Evolutionary conservation across 1,140 invertebrate genomes (phyloP).

Genomic region (Macrobrachium rosenbergii): DNA sequence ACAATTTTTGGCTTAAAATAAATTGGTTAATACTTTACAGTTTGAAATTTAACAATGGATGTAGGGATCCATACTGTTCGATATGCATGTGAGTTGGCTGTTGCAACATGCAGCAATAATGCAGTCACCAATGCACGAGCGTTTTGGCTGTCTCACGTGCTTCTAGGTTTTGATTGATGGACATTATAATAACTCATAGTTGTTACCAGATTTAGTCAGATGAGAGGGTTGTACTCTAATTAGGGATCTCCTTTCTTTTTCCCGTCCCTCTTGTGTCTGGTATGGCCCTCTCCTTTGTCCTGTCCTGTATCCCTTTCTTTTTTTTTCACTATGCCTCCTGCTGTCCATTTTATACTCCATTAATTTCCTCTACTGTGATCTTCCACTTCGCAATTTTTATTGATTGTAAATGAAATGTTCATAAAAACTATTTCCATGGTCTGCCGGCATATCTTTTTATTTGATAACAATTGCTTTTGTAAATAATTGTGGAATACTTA

Average conservation of each 20-base stretch:
- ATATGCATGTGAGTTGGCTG: constrained; percentile 48
- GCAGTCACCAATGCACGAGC: constrained; percentile 33
- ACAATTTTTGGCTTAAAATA: constrained; percentile 41
- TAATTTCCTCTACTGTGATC: constrained; percentile 1
- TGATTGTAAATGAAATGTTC: constrained; percentile 1
- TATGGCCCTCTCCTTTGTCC: constrained; percentile 25
- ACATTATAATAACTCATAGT: neutral
- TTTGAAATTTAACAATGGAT: constrained; percentile 55
- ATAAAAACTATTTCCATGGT: constrained; percentile 19
- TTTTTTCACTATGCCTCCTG: neutral
- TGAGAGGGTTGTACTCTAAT: constrained; percentile 29
- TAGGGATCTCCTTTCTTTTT: constrained; percentile 60
- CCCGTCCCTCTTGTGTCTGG: constrained; percentile 45
- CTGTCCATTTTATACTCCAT: neutral
- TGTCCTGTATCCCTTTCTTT: neutral
- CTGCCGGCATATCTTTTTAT: neutral
- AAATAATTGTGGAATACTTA: too few species aligned
- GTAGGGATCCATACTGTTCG: constrained; percentile 42
- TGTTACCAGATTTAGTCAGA: too few species aligned
- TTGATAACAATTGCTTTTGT: neutral
- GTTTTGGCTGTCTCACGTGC: constrained; percentile 41
- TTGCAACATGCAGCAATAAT: neutral
- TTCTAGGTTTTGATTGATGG: constrained; percentile 42
- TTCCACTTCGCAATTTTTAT: constrained; percentile 3
- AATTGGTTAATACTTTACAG: constrained; percentile 43